Base-by-base conservation (phyloP, 2,113 vertebrate species). In the Daboia siamensis region DNA sequence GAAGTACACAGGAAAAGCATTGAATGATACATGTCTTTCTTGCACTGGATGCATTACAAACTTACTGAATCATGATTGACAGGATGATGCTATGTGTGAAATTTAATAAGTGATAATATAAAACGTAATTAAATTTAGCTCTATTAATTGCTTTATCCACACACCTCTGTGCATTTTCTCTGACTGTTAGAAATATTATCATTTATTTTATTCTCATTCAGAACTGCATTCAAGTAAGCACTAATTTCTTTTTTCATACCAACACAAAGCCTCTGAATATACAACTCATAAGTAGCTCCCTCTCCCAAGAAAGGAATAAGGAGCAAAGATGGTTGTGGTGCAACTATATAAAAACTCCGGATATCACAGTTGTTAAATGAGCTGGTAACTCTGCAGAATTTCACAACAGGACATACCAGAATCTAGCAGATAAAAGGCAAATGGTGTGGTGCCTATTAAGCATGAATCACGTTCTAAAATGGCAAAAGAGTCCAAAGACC, bases 91-190 rank as follows among this genome's bases (percentile, higher is more conserved):
- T 84, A 57, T 86, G 46, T 92, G 64, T 90, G 56, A 90, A 86
- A 29, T n/a, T 0, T 69, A 33, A 69, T 69, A 69, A 12, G 15
- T 69, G 13, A n/a, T 33, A 69, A 69, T 69, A 69, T 17, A 69
- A 69, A 69, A 69, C 29, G 5, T 33, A 92, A 90, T 90, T 90
- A 61, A 52, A 54, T 86, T 90, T 92, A 86, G 39, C 52, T 92
- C 24, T 56, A 23, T 90, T 92, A 92, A 92, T 90, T 92, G 56
- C 55, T 92, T 92, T 90, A 90, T 61, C 92, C 46, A 52, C 55
- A 80, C 69, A 39, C 48, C 17, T 85, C 92, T 20, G 46, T 92
- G 74, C 46, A 61, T 86, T 90, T 86, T 86, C 88, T 86, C 90
- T 92, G 55, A 29, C 85, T 74, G 86, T 55, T 88, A 74, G n/a